Evolutionary conservation across 23 tunicate genomes (phyloP).

Genomic region (Oikopleura dioica): DNA sequence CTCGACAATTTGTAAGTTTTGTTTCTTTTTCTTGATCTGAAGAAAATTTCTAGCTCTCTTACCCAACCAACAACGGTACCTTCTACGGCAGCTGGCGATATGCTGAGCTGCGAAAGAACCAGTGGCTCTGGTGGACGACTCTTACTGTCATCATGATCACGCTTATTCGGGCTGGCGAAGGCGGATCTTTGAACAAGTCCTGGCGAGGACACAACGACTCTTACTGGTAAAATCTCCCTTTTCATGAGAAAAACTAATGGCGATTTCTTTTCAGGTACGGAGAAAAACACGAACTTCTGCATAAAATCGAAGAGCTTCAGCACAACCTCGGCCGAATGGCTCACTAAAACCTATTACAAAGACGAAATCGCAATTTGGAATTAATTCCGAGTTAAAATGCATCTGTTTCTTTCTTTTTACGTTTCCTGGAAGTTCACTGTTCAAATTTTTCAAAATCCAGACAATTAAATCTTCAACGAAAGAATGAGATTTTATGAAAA

Average conservation of each 20-base stretch:
- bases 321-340: conserved; percentile 12
- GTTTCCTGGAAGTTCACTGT: no score
- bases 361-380: no score
- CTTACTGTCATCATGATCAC: neutral
- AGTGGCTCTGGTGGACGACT: neutral
- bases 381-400: no score
- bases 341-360: no score
- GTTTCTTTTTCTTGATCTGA: neutral
- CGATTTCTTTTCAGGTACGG: neutral
- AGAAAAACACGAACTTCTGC: neutral
- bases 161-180: neutral
- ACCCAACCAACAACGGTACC: conserved; percentile 4
- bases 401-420: no score
- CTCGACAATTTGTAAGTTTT: conserved; percentile 10
- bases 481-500: no score
- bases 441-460: no score
- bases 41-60: neutral
- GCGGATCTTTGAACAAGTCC: neutral
- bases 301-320: conserved; percentile 2
- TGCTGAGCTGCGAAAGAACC: neutral
- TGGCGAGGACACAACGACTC: conserved; percentile 12
- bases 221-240: neutral
- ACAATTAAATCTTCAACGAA: no score
- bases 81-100: neutral
- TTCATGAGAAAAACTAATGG: neutral